Base-by-base conservation (phyloP, 2,888 invertebrate genomes). In the Athalia circularis region DNA sequence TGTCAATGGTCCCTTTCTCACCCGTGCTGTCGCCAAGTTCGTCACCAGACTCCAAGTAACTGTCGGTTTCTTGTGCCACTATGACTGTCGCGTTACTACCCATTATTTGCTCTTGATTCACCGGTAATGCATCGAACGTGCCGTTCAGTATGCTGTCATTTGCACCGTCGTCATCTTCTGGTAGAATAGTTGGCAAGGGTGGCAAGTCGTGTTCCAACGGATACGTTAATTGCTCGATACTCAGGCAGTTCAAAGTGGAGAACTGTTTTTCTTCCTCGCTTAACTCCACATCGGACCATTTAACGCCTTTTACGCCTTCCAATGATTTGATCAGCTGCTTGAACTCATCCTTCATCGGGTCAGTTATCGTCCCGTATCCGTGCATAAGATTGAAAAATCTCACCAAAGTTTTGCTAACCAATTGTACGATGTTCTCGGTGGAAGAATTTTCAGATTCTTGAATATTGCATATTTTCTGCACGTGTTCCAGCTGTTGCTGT, bases 271-370 rank as follows among this genome's bases (percentile, higher is more conserved):
- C 65, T 75, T 88, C 87, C 59, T 84, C 85, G 5, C 83, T 79
- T 45, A 81, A 79, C 9, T 91, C 90, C 59, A 89, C 88, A 81
- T 93, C 94, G 0, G 92, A 92, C 93, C 94, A 95, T 9, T 92
- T 92, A 11, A 95, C 93, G 48, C 91, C 91, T 84, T 92, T 92
- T 0, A 92, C 91, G 0, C 93, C 92, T 84, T 94, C 94, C 0
- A 93, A 91, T 80, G 92, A 92, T 81, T 92, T 92, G 83, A 94
- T 91, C 0, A 94, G 85, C 6, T 93, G 92, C 47, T 93, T 88
- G 81, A 94, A 95, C 80, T 94, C 92, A 0, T 90, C 87, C 0
- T 92, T 92, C 83, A 94, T 88, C 0, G 91, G 90, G 0, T 93
- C 92, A 0, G 94, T 93, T 2, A 92, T 91, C 75, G 92, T 92